Conservation (phyloP, 2,797 vertebrate genomes). For the Sebastes diploproa region DNA sequence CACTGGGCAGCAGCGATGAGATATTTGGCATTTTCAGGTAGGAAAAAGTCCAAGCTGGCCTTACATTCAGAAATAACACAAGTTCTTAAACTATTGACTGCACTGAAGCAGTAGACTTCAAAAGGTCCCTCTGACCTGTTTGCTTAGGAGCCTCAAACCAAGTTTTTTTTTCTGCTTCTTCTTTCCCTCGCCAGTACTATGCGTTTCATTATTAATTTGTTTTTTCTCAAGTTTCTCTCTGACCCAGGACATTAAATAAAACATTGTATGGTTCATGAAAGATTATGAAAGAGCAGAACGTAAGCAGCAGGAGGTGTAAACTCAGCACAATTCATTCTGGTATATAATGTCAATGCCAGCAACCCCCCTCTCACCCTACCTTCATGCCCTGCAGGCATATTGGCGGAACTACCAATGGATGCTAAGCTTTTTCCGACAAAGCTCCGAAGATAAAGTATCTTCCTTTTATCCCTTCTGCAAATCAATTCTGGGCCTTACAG, state of each 20-base stretch:
- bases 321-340: slow-evolving; percentile 93
- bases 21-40: slow-evolving; percentile 85
- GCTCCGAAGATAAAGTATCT: slow-evolving; percentile 99
- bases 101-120: slow-evolving; percentile 85
- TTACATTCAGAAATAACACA: slow-evolving; percentile 87
- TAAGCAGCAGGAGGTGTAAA: slow-evolving; percentile 96
- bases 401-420: slow-evolving; percentile 98
- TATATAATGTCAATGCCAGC: slow-evolving; percentile 96
- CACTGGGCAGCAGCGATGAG: slow-evolving; percentile 73
- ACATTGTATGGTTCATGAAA: slow-evolving; percentile 99
- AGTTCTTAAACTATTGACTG: slow-evolving; percentile 90
- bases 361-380: slow-evolving; percentile 82
- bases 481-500: slow-evolving; percentile 99
- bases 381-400: slow-evolving; percentile 93
- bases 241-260: slow-evolving; percentile 99
- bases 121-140: slow-evolving; percentile 88
- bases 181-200: slow-evolving; percentile 79
- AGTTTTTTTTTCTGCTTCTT: slow-evolving; percentile 67
- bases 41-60: slow-evolving; percentile 82
- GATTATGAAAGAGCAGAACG: slow-evolving; percentile 97
- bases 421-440: slow-evolving; percentile 99
- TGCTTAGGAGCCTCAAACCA: slow-evolving; percentile 86
- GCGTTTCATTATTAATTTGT: slow-evolving; percentile 90
- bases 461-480: slow-evolving; percentile 99
- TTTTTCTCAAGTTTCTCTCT: slow-evolving; percentile 96